Percentiles rank a stretch among this genome's conserved stretches.
Conservation (phyloP, 2,797 vertebrate species). For the Parotocinclus haroldoi region DNA sequence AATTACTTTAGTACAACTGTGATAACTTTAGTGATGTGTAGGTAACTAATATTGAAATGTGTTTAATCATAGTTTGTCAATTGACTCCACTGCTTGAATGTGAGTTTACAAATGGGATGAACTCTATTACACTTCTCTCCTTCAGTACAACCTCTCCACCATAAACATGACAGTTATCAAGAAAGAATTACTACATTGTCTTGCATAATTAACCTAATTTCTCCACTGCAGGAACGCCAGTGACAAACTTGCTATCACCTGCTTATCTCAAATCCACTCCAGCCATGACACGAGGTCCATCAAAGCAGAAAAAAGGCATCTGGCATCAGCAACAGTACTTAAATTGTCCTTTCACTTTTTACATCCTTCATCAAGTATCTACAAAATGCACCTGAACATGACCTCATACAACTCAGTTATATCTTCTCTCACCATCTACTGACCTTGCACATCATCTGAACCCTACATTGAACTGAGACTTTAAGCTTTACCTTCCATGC, state of each 20-base stretch:
- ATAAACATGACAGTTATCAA: no score
- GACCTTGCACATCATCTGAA: conserved; percentile 37
- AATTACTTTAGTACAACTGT: neutral
- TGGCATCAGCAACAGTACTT: neutral
- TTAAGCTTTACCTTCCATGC: conserved; percentile 54
- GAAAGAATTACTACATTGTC: no score
- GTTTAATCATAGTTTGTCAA: conserved; percentile 13
- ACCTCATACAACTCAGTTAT: neutral
- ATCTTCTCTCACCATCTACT: conserved; percentile 10
- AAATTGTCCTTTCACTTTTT: neutral
- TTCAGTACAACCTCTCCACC: no score
- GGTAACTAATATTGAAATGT: neutral
- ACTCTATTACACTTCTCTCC: neutral
- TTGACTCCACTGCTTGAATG: neutral
- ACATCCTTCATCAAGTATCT: neutral
- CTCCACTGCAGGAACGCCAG: conserved; percentile 28
- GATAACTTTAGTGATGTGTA: neutral
- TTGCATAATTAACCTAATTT: neutral
- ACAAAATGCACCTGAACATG: neutral
- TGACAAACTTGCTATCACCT: conserved; percentile 46
- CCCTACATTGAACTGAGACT: conserved; percentile 15
- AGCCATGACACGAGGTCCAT: neutral
- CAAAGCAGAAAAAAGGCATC: neutral
- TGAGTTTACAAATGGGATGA: neutral
- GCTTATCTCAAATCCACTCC: neutral